Evolutionary conservation across 2,888 invertebrate species (phyloP).

Genomic region (Euspilapteryx auroguttella): DNA sequence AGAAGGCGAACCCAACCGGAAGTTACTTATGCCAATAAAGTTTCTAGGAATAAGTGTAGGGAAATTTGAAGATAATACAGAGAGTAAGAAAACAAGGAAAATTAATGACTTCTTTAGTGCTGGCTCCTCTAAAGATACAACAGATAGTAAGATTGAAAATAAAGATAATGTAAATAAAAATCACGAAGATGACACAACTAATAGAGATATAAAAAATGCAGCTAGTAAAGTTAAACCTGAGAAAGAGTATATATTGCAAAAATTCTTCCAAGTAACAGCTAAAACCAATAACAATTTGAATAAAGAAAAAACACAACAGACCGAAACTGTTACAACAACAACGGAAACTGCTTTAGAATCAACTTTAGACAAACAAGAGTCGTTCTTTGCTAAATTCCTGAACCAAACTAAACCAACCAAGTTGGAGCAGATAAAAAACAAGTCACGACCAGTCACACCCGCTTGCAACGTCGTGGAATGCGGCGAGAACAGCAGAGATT

Average conservation of each 20-base stretch:
- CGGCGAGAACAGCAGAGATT: conserved; percentile 38
- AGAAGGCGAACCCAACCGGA: conserved; percentile 34
- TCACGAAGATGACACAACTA: too few species aligned
- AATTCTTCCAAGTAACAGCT: conserved; percentile 18
- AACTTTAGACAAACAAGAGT: conserved; percentile 35
- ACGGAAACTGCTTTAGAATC: conserved; percentile 21
- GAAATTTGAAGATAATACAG: conserved; percentile 69
- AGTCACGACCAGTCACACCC: conserved; percentile 20
- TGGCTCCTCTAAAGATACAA: conserved; percentile 22
- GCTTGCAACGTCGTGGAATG: conserved; percentile 21
- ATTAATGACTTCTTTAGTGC: conserved; percentile 62
- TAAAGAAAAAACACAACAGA: too few species aligned
- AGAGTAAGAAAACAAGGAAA: conserved; percentile 53
- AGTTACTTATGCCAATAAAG: conserved; percentile 58
- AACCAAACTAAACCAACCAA: too few species aligned
- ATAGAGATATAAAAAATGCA: conserved; percentile 4
- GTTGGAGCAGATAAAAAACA: too few species aligned
- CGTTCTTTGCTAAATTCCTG: conserved; percentile 46
- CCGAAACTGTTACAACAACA: too few species aligned
- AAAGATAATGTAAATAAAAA: too few species aligned
- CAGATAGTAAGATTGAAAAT: conserved; percentile 7
- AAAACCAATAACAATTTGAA: too few species aligned
- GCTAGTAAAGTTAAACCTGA: conserved; percentile 8
- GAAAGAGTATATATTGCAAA: conserved; percentile 29
- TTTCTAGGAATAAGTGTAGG: conserved; percentile 78